Evolutionary conservation across 2,113 vertebrate genomes (phyloP), one percentile per base, ranked within the genome.

Genomic region (Heterotis niloticus): DNA sequence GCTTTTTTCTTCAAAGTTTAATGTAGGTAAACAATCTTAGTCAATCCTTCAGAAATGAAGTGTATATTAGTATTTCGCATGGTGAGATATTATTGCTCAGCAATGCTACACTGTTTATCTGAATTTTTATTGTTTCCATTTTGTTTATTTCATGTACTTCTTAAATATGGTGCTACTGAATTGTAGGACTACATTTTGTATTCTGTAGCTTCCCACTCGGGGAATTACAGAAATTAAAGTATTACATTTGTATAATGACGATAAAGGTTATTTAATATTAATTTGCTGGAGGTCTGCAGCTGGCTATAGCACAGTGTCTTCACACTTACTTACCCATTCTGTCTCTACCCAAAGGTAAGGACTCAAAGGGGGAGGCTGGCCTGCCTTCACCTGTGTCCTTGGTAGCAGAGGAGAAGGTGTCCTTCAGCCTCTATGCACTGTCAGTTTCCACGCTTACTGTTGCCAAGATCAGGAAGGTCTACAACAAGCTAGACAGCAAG

Each of bases 401-500:
- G 77, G 94, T 99, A 0, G 95, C 96, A 0, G 98, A 99, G 82
- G 98, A 99, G 85, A 99, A 98, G 82, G 95, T 99, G 13, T 99
- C 98, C 10, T 97, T 99, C 87, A 97, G 97, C 52, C 93, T 99
- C 18, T 98, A 94, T 66, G 96, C 95, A 0, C 92, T 98, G 52
- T 99, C 98, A 0, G 94, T 96, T 77, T 96, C 96, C 17, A 92
- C 94, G 0, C 94, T 99, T 69, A 99, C 98, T 0, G 96, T 99
- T 80, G 97, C 96, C 76, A 97, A 94, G 86, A 98, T 99, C 87
- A 91, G 98, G 79, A 99, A 99, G 82, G 91, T 95, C 80, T 98
- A 98, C 90, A 99, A 99, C 90, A 98, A 98, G 71, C 85, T 98
- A 88, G 98, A 99, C 81, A 98, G 96, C 89, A 99, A 99, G 90